Evolutionary conservation across 2,888 invertebrate genomes (phyloP).

Genomic region (Eretmocerus hayati): DNA sequence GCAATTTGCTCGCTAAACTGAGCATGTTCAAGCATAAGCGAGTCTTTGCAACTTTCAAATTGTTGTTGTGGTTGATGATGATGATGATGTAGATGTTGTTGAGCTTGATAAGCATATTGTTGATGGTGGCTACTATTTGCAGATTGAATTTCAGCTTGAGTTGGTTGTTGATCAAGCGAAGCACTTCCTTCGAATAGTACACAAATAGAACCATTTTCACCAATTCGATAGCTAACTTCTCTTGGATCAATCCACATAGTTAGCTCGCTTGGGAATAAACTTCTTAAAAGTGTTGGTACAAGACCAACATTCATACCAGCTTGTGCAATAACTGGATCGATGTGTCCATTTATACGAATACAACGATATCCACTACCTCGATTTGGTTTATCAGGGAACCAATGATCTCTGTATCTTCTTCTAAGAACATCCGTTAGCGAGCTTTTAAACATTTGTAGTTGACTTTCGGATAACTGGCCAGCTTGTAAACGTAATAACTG

Average conservation of each 20-base stretch:
- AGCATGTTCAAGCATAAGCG: slow-evolving; percentile 40
- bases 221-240: slow-evolving; percentile 63
- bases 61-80: slow-evolving; percentile 21
- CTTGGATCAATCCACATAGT: slow-evolving; percentile 72
- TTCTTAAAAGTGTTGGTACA: slow-evolving; percentile 52
- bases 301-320: slow-evolving; percentile 61
- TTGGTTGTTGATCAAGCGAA: background rate
- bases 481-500: slow-evolving; percentile 47
- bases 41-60: slow-evolving; percentile 45
- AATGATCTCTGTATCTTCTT: slow-evolving; percentile 57
- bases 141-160: too few species aligned
- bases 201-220: slow-evolving; percentile 59
- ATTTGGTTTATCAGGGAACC: slow-evolving; percentile 67
- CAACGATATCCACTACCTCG: slow-evolving; percentile 67
- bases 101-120: slow-evolving; percentile 10
- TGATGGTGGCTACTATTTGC: too few species aligned
- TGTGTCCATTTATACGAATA: slow-evolving; percentile 63
- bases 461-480: slow-evolving; percentile 44
- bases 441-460: slow-evolving; percentile 47
- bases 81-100: slow-evolving; percentile 8
- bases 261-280: slow-evolving; percentile 59
- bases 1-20: slow-evolving; percentile 45
- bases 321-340: slow-evolving; percentile 61
- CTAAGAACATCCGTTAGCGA: slow-evolving; percentile 47
- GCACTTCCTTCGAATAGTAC: slow-evolving; percentile 48